Base-by-base conservation (phyloP, 2,888 invertebrate species). In the Tyria jacobaeae region DNA sequence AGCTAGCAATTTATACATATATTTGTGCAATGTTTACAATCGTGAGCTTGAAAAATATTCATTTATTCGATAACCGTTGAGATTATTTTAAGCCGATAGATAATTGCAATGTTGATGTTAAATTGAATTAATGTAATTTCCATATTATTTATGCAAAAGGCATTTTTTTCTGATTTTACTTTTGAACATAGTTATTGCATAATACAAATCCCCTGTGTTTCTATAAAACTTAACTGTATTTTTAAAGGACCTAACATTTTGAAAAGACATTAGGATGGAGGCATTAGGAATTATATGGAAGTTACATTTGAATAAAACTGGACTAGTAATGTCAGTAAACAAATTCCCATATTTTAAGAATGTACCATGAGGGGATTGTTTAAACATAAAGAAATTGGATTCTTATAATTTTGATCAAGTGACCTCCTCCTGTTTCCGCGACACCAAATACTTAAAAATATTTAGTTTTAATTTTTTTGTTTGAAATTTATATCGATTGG, bases 371-470 rank as follows among this genome's bases (percentile, higher is more conserved):
- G 90, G 89, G 91, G 90, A 91, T 89, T 87, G 67, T 76, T 81
- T 67, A 76, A 78, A 77, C 41, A 57, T 50, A 66, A 76, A 73
- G 60, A 79, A 70, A 78, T 78, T 82, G 68, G 64, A 80, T 79
- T 81, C 72, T 78, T 83, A 82, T 82, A 81, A 77, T 52, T 85
- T 84, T 82, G 71, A 79, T 81, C 81, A 86, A 84, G 85, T 85
- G 83, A 91, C 93, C 93, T 93, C 93, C 93, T 90, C 93, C 93
- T 93, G 93, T 93, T 92, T 89, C 88, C 90, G 86, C 88, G 86
- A 80, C 80, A 86, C 81, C 82, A 82, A 83, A 76, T 74, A 70
- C 69, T 70, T 67, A 69, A 68, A 80, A 71, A 79, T 80, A 75
- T 70, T 81, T 82, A 81, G 76, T 74, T 73, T 80, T 83, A 12